Conservation (phyloP, 1,140 invertebrate species). For the Chrysomallon squamiferum region DNA sequence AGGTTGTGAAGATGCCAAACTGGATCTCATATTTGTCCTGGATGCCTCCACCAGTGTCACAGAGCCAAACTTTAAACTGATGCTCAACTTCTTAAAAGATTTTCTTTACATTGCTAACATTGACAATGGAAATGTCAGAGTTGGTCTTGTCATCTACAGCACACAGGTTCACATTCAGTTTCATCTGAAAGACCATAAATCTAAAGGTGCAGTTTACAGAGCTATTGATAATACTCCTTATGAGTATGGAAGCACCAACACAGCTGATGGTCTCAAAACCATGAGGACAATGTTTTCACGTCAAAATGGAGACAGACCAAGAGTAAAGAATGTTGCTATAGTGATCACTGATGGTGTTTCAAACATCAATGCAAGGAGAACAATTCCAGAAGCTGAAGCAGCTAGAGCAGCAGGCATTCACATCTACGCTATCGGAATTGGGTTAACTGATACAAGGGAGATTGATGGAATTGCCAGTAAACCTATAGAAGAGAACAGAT, state of each 20-base stretch:
- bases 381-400: conserved; percentile 38
- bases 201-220: conserved; percentile 22
- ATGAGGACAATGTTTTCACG: conserved; percentile 39
- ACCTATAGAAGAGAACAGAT: conserved; percentile 35
- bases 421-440: conserved; percentile 49
- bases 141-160: conserved; percentile 44
- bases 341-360: conserved; percentile 52
- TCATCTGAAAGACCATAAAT: conserved; percentile 38
- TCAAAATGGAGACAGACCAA: conserved; percentile 38
- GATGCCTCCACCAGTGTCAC: conserved; percentile 50
- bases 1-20: conserved; percentile 27
- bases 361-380: conserved; percentile 43
- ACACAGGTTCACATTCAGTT: conserved; percentile 42
- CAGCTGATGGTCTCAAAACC: conserved; percentile 35
- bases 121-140: conserved; percentile 33
- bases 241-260: conserved; percentile 48
- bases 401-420: conserved; percentile 33
- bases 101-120: conserved; percentile 41
- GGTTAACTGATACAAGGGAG: conserved; percentile 35
- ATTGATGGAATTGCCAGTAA: conserved; percentile 40
- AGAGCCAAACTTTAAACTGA: conserved; percentile 37
- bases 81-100: conserved; percentile 44
- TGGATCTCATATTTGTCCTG: conserved; percentile 45
- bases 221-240: conserved; percentile 45
- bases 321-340: conserved; percentile 35